Percentiles rank a stretch among this genome's conserved stretches.
Evolutionary conservation across 1,140 invertebrate species (phyloP).

Genomic region (Bombus picipes): DNA sequence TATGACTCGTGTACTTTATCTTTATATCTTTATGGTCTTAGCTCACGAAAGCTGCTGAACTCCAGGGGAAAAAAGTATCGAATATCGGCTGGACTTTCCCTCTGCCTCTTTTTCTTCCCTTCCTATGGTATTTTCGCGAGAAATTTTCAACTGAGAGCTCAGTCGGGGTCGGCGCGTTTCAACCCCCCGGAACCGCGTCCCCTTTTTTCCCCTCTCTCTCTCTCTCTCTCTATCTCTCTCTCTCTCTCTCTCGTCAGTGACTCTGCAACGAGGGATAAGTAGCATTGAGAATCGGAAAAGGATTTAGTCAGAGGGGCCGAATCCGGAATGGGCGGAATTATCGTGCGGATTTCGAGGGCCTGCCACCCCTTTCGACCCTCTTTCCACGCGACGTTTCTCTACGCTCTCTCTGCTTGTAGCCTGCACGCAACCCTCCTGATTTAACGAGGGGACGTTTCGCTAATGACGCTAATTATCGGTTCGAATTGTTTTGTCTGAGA

Average conservation of each 20-base stretch:
- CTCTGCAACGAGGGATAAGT: slow-evolving; percentile 51
- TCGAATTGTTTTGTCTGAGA: slow-evolving; percentile 33
- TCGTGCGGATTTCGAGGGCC: slow-evolving; percentile 49
- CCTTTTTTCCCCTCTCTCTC: neutral
- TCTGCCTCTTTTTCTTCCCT: no score
- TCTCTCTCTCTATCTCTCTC: no score
- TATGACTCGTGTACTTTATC: no score
- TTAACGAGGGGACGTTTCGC: slow-evolving; percentile 27
- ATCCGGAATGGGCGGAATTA: slow-evolving; percentile 49
- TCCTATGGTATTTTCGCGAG: slow-evolving; percentile 21
- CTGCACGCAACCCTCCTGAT: slow-evolving; percentile 9
- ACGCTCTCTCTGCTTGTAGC: neutral
- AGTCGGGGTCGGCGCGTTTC: neutral
- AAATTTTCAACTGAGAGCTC: neutral
- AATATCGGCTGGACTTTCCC: neutral
- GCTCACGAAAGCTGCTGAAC: neutral
- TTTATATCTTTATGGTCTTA: no score
- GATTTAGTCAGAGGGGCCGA: slow-evolving; percentile 46
- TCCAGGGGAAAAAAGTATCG: neutral
- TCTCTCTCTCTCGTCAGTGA: neutral
- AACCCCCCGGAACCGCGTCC: neutral
- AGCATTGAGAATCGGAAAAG: slow-evolving; percentile 60
- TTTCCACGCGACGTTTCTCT: slow-evolving; percentile 1
- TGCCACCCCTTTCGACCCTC: slow-evolving; percentile 24
- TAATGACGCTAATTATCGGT: slow-evolving; percentile 50